Conservation (phyloP, 2,113 vertebrate genomes). For the Nettapus auritus region DNA sequence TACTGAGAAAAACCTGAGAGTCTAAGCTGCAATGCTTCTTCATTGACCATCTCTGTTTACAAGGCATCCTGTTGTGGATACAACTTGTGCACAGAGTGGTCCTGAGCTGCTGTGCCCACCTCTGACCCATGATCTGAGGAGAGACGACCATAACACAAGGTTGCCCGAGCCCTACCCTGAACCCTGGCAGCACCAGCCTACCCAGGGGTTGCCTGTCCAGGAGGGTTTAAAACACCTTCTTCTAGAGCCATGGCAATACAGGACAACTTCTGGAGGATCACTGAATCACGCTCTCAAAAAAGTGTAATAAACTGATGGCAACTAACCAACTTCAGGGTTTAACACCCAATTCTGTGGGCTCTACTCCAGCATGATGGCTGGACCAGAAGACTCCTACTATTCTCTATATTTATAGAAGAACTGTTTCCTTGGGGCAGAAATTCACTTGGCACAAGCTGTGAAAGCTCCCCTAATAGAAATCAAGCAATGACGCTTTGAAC, state of each 20-base stretch:
- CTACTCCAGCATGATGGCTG: not conserved
- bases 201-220: not conserved
- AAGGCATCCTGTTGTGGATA: not conserved
- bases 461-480: not conserved
- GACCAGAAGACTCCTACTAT: not conserved
- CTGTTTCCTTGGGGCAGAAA: not conserved
- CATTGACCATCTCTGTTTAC: not conserved
- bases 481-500: not conserved
- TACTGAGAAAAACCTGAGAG: not conserved
- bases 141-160: fast-evolving
- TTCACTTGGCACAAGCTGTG: not conserved
- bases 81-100: not conserved
- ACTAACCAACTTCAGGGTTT: not conserved
- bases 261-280: not conserved
- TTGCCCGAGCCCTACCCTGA: not conserved
- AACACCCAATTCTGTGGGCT: not conserved
- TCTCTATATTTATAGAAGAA: not conserved
- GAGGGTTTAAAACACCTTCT: not conserved
- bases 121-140: fast-evolving
- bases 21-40: not conserved
- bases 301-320: not conserved
- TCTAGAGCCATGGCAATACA: not conserved
- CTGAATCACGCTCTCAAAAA: not conserved
- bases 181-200: not conserved
- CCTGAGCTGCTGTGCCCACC: not conserved